Percentiles rank a stretch among this genome's conserved stretches.
phyloP scores from a whole-genome alignment of 2,888 invertebrate species.

The Agrochola lychnidis region DNA sequence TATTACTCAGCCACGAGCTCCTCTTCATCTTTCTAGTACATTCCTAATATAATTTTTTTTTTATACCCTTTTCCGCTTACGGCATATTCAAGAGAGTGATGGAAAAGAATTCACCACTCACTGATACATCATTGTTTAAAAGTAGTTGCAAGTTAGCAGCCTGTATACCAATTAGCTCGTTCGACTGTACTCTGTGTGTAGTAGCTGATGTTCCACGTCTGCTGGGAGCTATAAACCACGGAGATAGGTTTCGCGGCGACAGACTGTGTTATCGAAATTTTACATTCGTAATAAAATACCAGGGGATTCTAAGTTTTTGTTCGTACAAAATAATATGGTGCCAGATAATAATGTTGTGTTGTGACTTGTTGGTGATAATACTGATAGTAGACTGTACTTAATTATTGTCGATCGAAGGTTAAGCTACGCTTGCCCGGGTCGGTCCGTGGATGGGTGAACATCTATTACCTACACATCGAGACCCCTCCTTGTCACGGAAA shows the following conservation, averaged over 20 bases:
- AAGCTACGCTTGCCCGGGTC: too few relatives aligned
- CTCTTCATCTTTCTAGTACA: too few relatives aligned
- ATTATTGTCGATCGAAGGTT: not conserved
- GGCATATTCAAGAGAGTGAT: not conserved
- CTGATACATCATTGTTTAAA: not conserved
- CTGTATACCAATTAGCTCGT: conserved; percentile 3
- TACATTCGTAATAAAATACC: conserved; percentile 69
- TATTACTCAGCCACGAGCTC: too few relatives aligned
- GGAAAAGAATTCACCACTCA: too few relatives aligned
- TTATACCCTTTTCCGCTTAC: too few relatives aligned
- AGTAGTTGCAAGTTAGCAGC: not conserved
- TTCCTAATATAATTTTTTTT: too few relatives aligned
- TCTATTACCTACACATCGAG: too few relatives aligned
- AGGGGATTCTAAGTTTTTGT: conserved; percentile 47
- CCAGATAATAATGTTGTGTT: conserved; percentile 34
- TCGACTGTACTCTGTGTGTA: conserved; percentile 13
- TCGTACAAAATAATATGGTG: conserved; percentile 19
- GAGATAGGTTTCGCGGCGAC: conserved; percentile 68
- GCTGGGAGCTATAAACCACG: conserved; percentile 67
- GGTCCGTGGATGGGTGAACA: too few relatives aligned
- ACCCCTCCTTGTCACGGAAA: too few relatives aligned
- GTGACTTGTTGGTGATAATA: not conserved
- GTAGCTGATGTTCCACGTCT: conserved; percentile 47
- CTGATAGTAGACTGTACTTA: not conserved
- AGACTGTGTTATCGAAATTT: conserved; percentile 69